Evolutionary conservation across 2,888 invertebrate species (phyloP).

Genomic region (Drosophila engyochracea): DNA sequence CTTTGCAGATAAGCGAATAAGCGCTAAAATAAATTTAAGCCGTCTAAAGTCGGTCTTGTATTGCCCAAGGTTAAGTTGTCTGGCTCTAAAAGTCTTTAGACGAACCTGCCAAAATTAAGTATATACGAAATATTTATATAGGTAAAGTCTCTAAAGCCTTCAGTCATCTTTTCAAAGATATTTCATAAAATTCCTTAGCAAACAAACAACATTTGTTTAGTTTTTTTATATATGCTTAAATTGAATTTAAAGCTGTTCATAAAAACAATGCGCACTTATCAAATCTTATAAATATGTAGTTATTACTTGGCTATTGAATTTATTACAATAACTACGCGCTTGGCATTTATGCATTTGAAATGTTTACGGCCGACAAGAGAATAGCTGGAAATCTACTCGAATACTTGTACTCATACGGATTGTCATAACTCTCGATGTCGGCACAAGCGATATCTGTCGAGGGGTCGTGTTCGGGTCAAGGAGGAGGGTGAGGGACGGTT

Average conservation of each 20-base stretch:
- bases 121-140: fast-evolving
- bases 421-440: slow-evolving; percentile 75
- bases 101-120: background rate
- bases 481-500: background rate
- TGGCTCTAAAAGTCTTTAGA: background rate
- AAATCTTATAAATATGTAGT: slow-evolving; percentile 49
- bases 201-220: background rate
- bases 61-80: background rate
- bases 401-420: slow-evolving; percentile 42
- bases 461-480: slow-evolving; percentile 46
- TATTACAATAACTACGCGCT: slow-evolving; percentile 58
- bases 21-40: background rate
- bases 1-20: background rate
- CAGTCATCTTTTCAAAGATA: background rate
- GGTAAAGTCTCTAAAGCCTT: background rate
- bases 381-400: slow-evolving; percentile 21
- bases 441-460: background rate
- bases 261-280: slow-evolving; percentile 41
- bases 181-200: background rate
- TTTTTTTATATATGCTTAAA: background rate
- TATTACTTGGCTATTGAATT: slow-evolving; percentile 66
- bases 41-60: background rate
- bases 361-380: slow-evolving; percentile 39
- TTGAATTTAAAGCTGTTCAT: background rate
- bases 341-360: slow-evolving; percentile 74